Evolutionary conservation across 2,797 vertebrate genomes (phyloP).

Genomic region (Naso thynnoides): DNA sequence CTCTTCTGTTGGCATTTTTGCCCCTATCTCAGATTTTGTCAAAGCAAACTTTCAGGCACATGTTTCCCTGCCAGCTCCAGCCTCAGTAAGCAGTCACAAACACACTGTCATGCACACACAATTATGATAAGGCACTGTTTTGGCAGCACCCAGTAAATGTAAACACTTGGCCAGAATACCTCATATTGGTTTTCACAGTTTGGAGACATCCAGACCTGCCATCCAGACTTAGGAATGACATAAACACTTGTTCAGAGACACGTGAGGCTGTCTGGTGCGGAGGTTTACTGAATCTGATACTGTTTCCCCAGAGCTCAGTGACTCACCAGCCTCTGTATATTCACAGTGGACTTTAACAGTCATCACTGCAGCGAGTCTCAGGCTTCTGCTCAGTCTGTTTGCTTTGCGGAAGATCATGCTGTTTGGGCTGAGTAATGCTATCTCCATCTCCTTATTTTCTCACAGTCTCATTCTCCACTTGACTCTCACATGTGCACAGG

Average conservation of each 20-base stretch:
- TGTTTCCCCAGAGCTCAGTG: slow-evolving; percentile 43
- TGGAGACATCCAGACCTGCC: slow-evolving; percentile 41
- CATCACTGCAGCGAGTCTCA: slow-evolving; percentile 23
- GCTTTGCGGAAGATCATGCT: slow-evolving; percentile 53
- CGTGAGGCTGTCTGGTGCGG: slow-evolving; percentile 46
- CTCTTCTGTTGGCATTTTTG: slow-evolving; percentile 13
- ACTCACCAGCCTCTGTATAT: slow-evolving; percentile 66
- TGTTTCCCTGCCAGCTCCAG: slow-evolving; percentile 35
- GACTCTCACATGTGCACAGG: not conserved
- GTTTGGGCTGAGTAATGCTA: slow-evolving; percentile 29
- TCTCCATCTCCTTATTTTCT: slow-evolving; percentile 31
- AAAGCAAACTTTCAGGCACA: slow-evolving; percentile 40
- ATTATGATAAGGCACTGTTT: slow-evolving; percentile 60
- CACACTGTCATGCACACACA: slow-evolving; percentile 36
- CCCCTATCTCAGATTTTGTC: slow-evolving; percentile 36
- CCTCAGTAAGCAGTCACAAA: slow-evolving; percentile 65
- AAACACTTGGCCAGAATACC: slow-evolving; percentile 49
- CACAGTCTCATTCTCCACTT: slow-evolving; percentile 15
- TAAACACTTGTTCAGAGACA: slow-evolving; percentile 61
- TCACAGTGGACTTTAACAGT: slow-evolving; percentile 53
- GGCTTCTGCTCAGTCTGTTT: slow-evolving; percentile 44
- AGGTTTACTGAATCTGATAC: slow-evolving; percentile 49
- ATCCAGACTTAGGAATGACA: slow-evolving; percentile 51
- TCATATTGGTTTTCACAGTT: slow-evolving; percentile 63
- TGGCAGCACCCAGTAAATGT: slow-evolving; percentile 29